phyloP scores from a whole-genome alignment of 1,140 invertebrate species.

The Plutomurus gul region DNA sequence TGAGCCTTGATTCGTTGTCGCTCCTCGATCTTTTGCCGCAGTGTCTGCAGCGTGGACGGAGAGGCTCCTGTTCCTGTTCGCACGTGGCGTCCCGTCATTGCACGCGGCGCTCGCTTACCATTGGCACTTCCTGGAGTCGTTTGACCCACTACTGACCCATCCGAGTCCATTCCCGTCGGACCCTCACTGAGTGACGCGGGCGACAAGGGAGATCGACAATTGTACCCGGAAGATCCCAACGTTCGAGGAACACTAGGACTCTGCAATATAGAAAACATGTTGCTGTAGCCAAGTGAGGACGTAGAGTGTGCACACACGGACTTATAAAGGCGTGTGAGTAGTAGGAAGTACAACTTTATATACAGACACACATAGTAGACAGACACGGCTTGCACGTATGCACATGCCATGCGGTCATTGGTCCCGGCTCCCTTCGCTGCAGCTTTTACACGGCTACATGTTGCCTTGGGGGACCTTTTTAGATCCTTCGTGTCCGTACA shows the following conservation, averaged over 20 bases:
- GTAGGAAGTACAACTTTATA: too few species aligned
- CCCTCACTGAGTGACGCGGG: slow-evolving; percentile 62
- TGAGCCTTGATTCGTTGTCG: slow-evolving; percentile 57
- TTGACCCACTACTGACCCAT: slow-evolving; percentile 47
- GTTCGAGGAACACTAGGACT: slow-evolving; percentile 37
- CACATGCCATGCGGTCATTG: slow-evolving; percentile 21
- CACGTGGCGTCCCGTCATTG: slow-evolving; percentile 60
- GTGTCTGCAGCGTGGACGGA: slow-evolving; percentile 59
- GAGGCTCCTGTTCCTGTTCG: slow-evolving; percentile 61
- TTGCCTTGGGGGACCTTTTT: too few species aligned
- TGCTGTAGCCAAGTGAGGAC: background rate
- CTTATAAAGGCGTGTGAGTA: too few species aligned
- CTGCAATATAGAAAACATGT: slow-evolving; percentile 1
- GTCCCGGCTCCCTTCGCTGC: background rate
- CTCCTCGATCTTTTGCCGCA: slow-evolving; percentile 61
- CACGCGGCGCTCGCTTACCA: slow-evolving; percentile 59
- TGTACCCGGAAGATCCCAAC: slow-evolving; percentile 33
- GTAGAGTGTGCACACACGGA: too few species aligned
- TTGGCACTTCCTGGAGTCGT: slow-evolving; percentile 40
- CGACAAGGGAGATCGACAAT: slow-evolving; percentile 55
- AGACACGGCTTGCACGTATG: background rate
- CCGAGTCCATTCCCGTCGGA: slow-evolving; percentile 62
- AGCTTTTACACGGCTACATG: too few species aligned
- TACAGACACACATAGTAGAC: background rate
- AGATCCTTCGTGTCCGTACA: background rate